Percentiles rank a stretch among this genome's conserved stretches.
phyloP scores from a whole-genome alignment of 2,113 vertebrate genomes.

The Stegostoma tigrinum region DNA sequence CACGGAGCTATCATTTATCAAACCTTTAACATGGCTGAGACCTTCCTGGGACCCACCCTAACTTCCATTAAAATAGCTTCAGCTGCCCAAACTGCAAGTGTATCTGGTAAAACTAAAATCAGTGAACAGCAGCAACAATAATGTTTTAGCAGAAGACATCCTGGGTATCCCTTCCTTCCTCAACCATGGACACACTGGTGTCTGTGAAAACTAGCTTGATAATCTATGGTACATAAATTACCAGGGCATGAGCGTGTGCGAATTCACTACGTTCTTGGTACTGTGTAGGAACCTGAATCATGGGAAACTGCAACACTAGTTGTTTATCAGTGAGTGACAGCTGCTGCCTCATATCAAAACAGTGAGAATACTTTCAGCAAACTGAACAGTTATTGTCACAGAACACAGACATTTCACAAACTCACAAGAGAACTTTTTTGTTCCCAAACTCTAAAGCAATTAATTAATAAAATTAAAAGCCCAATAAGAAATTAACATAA shows the following conservation, averaged over 20 bases:
- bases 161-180: background rate
- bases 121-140: background rate
- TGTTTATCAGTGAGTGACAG: constrained; percentile 28
- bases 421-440: background rate
- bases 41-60: background rate
- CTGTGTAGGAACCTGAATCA: background rate
- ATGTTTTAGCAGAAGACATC: background rate
- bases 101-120: background rate
- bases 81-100: background rate
- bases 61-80: background rate
- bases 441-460: background rate
- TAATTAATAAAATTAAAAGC: background rate
- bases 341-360: background rate
- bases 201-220: background rate
- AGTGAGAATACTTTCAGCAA: background rate
- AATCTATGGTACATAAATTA: background rate
- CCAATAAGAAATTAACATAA: background rate
- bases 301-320: background rate
- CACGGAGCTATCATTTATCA: background rate
- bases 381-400: background rate
- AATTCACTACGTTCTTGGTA: background rate
- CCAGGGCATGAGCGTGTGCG: background rate
- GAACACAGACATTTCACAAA: background rate
- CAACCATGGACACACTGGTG: background rate
- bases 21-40: background rate